These are phyloP conservation scores for Myotis planiceps DNA, from an alignment of 2,797 vertebrate genomes.

Conservation along the genomic window DNA sequence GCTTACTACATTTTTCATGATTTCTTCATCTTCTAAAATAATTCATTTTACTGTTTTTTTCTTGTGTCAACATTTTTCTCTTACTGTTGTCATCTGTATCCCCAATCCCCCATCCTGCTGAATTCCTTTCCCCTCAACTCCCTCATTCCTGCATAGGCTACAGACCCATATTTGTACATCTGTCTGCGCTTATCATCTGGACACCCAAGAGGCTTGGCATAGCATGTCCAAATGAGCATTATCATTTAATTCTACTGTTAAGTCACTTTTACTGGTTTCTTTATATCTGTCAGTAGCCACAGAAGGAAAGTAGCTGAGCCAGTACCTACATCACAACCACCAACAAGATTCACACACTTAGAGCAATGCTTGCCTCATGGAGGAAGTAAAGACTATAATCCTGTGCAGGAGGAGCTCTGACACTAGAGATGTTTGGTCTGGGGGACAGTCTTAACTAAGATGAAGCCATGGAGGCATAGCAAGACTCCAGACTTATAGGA, in stretches of 20 bases:
- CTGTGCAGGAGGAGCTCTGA: neutral
- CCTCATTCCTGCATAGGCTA: no score
- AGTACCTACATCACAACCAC: neutral
- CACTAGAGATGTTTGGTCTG: neutral
- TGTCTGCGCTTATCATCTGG: neutral
- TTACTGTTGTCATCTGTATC: neutral
- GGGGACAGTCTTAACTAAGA: neutral
- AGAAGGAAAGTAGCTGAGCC: neutral
- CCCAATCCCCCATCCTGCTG: neutral
- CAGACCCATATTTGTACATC: neutral
- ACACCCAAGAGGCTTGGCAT: neutral
- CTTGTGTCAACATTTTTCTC: neutral
- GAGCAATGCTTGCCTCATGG: neutral
- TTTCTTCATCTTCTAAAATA: neutral
- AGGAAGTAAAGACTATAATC: neutral
- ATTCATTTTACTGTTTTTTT: neutral
- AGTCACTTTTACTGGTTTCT: neutral
- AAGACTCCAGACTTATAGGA: neutral
- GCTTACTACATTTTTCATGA: neutral
- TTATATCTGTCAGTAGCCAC: neutral
- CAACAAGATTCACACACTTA: neutral
- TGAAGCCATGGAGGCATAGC: neutral
- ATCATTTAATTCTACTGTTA: neutral
- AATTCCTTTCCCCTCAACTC: neutral
- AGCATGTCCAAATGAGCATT: no score